Conservation (phyloP, 53 echinoderm and acorn worm genomes). For the Stichopus horrens region DNA sequence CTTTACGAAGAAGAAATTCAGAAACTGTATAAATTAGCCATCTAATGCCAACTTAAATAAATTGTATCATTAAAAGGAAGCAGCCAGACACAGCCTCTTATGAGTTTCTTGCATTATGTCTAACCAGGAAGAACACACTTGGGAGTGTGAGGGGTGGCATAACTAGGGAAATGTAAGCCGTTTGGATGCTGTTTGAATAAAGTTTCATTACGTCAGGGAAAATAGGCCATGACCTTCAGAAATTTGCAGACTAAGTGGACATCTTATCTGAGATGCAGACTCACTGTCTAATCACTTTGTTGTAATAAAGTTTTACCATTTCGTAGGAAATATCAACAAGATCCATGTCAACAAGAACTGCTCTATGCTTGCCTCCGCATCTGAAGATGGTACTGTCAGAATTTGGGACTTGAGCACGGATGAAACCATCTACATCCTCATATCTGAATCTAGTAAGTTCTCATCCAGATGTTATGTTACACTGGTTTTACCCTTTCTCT, state of each 20-base stretch:
- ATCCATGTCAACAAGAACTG: conserved; percentile 60
- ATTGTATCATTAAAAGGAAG: too few species aligned
- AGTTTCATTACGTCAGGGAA: background rate
- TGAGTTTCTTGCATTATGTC: too few species aligned
- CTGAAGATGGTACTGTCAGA: conserved; percentile 66
- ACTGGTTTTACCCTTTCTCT: too few species aligned
- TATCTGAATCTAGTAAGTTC: conserved; percentile 5
- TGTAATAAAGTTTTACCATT: background rate
- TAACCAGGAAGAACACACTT: too few species aligned
- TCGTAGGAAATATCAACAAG: conserved; percentile 56
- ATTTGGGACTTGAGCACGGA: conserved; percentile 70
- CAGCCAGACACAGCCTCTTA: too few species aligned
- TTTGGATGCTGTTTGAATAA: background rate
- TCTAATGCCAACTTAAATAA: too few species aligned
- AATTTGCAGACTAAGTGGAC: background rate
- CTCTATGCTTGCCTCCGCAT: conserved; percentile 66
- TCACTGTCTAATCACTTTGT: background rate
- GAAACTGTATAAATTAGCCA: too few species aligned
- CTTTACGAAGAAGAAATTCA: too few species aligned
- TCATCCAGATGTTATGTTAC: too few species aligned
- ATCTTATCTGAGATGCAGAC: background rate
- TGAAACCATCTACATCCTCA: conserved; percentile 57
- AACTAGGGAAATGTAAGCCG: background rate
- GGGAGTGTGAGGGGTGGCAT: too few species aligned
- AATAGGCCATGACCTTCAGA: background rate